phyloP scores from a whole-genome alignment of 2,888 invertebrate species.

The Macaria notata region DNA sequence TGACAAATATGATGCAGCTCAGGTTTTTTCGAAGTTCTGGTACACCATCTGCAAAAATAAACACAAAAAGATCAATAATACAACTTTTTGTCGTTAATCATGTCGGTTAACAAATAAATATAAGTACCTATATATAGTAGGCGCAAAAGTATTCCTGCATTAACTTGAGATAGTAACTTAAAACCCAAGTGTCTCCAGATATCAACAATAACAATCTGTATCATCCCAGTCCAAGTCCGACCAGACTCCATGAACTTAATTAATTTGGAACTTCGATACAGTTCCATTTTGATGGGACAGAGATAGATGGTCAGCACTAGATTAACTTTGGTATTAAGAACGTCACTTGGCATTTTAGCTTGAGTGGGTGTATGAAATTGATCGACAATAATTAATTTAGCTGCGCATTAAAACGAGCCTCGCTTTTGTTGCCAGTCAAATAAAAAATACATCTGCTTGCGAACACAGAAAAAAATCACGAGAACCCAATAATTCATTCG shows the following conservation, averaged over 20 bases:
- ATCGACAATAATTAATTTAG: constrained; percentile 21
- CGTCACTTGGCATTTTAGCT: constrained; percentile 30
- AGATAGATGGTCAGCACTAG: constrained; percentile 47
- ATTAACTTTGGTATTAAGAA: constrained; percentile 32
- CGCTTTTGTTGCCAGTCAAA: neutral
- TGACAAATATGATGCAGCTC: no score
- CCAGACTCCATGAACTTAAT: constrained; percentile 55
- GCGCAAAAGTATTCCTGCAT: no score
- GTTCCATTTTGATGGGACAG: constrained; percentile 55
- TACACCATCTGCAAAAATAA: no score
- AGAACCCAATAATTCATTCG: constrained; percentile 9
- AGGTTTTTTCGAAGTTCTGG: no score
- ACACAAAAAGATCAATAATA: no score
- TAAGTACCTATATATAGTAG: no score
- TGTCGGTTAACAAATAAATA: no score
- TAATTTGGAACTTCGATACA: constrained; percentile 60
- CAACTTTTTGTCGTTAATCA: no score
- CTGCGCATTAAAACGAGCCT: constrained; percentile 15
- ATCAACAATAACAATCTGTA: constrained; percentile 12
- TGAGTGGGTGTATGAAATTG: constrained; percentile 24
- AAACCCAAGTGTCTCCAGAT: neutral
- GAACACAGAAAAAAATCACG: constrained; percentile 4
- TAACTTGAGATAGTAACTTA: no score
- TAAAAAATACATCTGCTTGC: constrained; percentile 10
- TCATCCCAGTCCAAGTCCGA: constrained; percentile 24